These are phyloP conservation scores for Catostylus mosaicus DNA, from an alignment of 30 jellyfish, hydroid and myxozoan genomes.

Conservation along the genomic window DNA sequence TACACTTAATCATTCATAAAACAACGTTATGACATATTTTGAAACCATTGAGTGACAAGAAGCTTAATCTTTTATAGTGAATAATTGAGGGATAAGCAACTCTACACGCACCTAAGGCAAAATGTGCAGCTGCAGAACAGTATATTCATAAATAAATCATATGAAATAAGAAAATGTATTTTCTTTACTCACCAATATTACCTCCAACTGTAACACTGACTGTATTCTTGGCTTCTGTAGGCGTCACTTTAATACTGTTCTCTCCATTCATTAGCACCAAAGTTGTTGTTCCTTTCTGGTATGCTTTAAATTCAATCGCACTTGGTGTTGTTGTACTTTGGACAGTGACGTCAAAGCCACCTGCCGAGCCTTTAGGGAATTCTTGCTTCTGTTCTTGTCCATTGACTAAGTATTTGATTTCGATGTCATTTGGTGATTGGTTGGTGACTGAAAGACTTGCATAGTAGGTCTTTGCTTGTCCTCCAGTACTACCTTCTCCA, in stretches of 20 bases:
- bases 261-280: slow-evolving; percentile 45
- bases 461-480: slow-evolving; percentile 50
- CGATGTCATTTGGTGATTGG: slow-evolving; percentile 17
- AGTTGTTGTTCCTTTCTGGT: slow-evolving; percentile 38
- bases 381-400: slow-evolving; percentile 48
- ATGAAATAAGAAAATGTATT: background rate
- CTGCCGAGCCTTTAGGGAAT: slow-evolving; percentile 26
- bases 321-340: slow-evolving; percentile 25
- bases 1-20: no score
- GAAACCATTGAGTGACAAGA: no score
- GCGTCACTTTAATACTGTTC: slow-evolving; percentile 35
- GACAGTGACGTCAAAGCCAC: slow-evolving; percentile 22
- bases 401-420: slow-evolving; percentile 18
- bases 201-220: slow-evolving; percentile 44
- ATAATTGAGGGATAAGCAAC: no score
- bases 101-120: no score
- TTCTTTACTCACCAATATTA: background rate
- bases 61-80: no score
- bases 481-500: slow-evolving; percentile 47
- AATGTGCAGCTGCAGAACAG: no score
- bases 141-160: no score
- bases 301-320: slow-evolving; percentile 48
- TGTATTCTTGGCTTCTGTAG: slow-evolving; percentile 25
- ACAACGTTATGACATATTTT: no score
- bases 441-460: slow-evolving; percentile 37